phyloP scores from a whole-genome alignment of 1,140 invertebrate species.

The Proctacanthus coquilletti region DNA sequence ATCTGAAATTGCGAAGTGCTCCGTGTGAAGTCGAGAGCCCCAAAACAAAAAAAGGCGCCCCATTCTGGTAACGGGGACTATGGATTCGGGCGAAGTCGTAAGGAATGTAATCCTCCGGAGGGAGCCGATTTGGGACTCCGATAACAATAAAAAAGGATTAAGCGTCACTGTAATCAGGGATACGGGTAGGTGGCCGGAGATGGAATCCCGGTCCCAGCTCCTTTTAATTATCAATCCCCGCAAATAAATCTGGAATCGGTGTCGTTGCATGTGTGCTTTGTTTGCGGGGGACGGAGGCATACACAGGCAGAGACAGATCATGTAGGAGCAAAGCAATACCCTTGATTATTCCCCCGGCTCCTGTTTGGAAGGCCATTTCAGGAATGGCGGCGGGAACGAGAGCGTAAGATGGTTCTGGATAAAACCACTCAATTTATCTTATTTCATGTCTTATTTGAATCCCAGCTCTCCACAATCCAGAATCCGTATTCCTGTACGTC shows the following conservation, averaged over 20 bases:
- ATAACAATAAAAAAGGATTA: slow-evolving; percentile 1
- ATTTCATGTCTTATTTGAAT: slow-evolving; percentile 1
- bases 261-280: not conserved
- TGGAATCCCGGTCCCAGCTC: not conserved
- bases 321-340: not conserved
- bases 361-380: not conserved
- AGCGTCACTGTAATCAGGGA: not conserved
- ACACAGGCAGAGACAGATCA: not conserved
- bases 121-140: no score
- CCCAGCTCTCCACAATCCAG: no score
- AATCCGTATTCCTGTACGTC: no score
- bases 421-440: slow-evolving; percentile 1
- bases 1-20: no score
- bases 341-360: not conserved
- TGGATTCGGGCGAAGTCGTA: no score
- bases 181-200: not conserved
- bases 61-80: no score
- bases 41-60: no score
- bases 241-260: not conserved
- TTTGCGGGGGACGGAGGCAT: not conserved
- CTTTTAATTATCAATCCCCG: not conserved
- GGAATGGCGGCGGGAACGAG: no score
- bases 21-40: no score
- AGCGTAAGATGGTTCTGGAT: no score
- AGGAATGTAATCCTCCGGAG: no score